phyloP scores from a whole-genome alignment of 2,113 vertebrate genomes.

The Clinocottus analis region DNA sequence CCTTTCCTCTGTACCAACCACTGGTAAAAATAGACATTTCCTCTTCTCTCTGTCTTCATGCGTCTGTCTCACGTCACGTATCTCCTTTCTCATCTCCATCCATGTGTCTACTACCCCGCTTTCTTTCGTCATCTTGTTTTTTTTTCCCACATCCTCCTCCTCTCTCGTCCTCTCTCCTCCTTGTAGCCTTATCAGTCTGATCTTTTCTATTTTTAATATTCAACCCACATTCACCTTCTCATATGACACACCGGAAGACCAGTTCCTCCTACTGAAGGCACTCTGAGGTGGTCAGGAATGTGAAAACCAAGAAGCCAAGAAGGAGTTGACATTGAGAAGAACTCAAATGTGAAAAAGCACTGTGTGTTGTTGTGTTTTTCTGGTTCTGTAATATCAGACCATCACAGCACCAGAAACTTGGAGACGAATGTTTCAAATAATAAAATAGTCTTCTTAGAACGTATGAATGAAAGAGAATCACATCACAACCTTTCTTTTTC shows the following conservation, averaged over 20 bases:
- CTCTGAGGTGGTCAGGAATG: conserved; percentile 48
- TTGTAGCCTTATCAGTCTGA: conserved; percentile 44
- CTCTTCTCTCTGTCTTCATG: conserved; percentile 29
- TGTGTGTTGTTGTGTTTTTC: conserved; percentile 9
- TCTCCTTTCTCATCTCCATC: conserved; percentile 56
- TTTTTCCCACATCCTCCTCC: conserved; percentile 50
- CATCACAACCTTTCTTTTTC: neutral
- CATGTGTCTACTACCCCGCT: conserved; percentile 49
- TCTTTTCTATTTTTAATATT: conserved; percentile 75
- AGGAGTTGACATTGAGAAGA: no score
- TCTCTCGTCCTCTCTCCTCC: conserved; percentile 29
- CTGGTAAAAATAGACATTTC: conserved; percentile 76
- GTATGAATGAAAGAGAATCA: neutral
- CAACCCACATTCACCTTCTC: conserved; percentile 73
- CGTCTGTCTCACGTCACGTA: conserved; percentile 33
- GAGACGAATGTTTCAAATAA: neutral
- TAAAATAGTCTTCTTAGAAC: neutral
- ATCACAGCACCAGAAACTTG: conserved; percentile 4
- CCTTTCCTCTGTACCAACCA: conserved; percentile 41
- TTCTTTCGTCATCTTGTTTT: conserved; percentile 57
- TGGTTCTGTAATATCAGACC: neutral
- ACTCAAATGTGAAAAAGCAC: conserved; percentile 18
- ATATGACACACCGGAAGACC: conserved; percentile 50
- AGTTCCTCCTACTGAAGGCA: conserved; percentile 43
- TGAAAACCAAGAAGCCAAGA: conserved; percentile 19